phyloP scores from a whole-genome alignment of 1,140 invertebrate genomes.

The Trachelipus rathkii region DNA sequence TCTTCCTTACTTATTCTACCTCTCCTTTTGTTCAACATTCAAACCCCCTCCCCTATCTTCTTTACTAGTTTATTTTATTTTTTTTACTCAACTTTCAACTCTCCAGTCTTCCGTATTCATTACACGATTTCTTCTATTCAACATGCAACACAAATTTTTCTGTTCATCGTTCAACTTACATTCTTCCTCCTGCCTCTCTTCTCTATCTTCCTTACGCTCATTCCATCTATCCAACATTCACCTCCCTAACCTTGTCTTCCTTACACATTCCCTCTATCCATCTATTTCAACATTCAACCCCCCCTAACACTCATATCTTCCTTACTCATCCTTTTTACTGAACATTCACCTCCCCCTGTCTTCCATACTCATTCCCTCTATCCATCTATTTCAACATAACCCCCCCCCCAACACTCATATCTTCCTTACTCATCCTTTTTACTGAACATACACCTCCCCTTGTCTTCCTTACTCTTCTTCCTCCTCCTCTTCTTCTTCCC shows the following conservation, averaged over 20 bases:
- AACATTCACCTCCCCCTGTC: background rate
- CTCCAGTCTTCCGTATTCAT: too few species aligned
- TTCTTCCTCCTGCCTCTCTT: background rate
- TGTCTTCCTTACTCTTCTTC: constrained; percentile 29
- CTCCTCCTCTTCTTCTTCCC: background rate
- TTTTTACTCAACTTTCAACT: too few species aligned
- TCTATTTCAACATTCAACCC: background rate
- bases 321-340: background rate
- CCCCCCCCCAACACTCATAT: background rate
- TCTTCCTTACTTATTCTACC: background rate
- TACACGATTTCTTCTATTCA: too few species aligned
- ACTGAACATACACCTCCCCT: background rate
- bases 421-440: background rate
- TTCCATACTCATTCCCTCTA: background rate
- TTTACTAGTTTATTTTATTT: too few species aligned
- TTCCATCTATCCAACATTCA: constrained; percentile 8
- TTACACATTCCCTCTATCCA: background rate
- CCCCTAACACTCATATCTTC: background rate
- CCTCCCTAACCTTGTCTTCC: background rate
- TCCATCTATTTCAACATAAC: background rate
- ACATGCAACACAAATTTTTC: too few species aligned
- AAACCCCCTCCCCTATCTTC: background rate
- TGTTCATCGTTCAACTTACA: background rate
- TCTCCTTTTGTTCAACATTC: too few species aligned
- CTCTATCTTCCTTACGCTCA: constrained; percentile 2